Percentiles rank a stretch among this genome's conserved stretches.
phyloP scores from a whole-genome alignment of 2,888 invertebrate genomes.

The Aphidius colemani region DNA sequence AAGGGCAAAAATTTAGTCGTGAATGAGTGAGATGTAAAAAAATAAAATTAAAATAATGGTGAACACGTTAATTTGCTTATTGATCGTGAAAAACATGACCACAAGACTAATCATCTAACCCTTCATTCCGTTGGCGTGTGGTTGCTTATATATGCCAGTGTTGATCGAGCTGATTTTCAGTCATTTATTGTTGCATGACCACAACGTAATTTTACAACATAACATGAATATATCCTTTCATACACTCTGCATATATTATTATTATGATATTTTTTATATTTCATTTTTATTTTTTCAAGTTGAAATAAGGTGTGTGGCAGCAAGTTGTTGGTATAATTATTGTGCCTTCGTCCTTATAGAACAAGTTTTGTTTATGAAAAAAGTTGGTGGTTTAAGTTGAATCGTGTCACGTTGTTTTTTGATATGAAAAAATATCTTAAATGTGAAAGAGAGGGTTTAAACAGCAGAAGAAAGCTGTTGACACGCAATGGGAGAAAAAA shows the following conservation, averaged over 20 bases:
- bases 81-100: constrained; percentile 19
- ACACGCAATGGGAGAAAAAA: too few relatives aligned
- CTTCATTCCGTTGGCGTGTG: constrained; percentile 4
- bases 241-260: too few relatives aligned
- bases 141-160: constrained; percentile 7
- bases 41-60: background rate
- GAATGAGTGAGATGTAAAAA: too few relatives aligned
- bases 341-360: background rate
- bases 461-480: too few relatives aligned
- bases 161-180: constrained; percentile 18
- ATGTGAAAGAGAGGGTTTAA: too few relatives aligned
- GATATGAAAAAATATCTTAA: too few relatives aligned
- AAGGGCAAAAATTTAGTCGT: background rate
- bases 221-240: too few relatives aligned
- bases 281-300: background rate
- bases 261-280: background rate
- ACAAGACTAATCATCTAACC: constrained; percentile 2
- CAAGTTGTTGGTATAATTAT: background rate
- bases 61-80: constrained; percentile 19
- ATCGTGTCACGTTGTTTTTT: background rate
- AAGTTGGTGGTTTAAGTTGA: background rate
- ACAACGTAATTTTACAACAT: too few relatives aligned
- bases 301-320: background rate
- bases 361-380: background rate
- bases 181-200: constrained; percentile 7